These are phyloP conservation scores for Himalopsyche kuldschensis DNA, from an alignment of 2,888 invertebrate genomes.

Conservation along the genomic window DNA sequence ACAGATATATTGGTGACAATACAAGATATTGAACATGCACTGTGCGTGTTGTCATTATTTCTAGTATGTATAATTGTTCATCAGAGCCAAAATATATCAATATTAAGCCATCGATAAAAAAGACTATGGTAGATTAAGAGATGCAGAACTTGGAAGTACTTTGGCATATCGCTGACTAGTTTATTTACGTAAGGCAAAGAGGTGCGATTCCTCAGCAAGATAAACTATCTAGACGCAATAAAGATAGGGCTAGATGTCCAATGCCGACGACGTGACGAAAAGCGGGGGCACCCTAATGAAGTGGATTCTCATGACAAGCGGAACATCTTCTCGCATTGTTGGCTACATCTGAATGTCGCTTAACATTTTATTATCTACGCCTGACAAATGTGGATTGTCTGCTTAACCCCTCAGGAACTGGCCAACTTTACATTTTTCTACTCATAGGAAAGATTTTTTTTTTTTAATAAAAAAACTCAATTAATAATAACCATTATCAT, in stretches of 20 bases:
- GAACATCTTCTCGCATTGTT: background rate
- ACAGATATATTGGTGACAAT: too few species aligned
- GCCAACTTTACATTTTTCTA: too few species aligned
- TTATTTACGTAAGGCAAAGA: background rate
- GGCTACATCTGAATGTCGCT: background rate
- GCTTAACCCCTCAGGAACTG: background rate
- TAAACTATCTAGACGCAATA: conserved; percentile 21
- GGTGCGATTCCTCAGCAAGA: conserved; percentile 10
- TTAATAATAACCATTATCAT: too few species aligned
- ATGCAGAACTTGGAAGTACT: background rate
- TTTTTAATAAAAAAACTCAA: too few species aligned
- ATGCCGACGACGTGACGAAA: conserved; percentile 16
- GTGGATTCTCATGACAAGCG: conserved; percentile 14
- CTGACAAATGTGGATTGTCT: background rate
- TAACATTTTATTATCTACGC: background rate
- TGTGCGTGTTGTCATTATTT: too few species aligned
- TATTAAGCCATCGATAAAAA: too few species aligned
- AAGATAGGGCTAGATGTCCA: conserved; percentile 23
- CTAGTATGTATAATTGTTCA: too few species aligned
- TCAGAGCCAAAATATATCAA: too few species aligned
- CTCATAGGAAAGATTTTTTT: too few species aligned
- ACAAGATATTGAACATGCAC: too few species aligned
- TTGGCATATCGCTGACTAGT: background rate
- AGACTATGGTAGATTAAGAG: too few species aligned
- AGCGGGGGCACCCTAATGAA: conserved; percentile 24